These are phyloP conservation scores for Phymanthus crucifer DNA, from an alignment of 92 coral and sea anemone species.

Conservation along the genomic window DNA sequence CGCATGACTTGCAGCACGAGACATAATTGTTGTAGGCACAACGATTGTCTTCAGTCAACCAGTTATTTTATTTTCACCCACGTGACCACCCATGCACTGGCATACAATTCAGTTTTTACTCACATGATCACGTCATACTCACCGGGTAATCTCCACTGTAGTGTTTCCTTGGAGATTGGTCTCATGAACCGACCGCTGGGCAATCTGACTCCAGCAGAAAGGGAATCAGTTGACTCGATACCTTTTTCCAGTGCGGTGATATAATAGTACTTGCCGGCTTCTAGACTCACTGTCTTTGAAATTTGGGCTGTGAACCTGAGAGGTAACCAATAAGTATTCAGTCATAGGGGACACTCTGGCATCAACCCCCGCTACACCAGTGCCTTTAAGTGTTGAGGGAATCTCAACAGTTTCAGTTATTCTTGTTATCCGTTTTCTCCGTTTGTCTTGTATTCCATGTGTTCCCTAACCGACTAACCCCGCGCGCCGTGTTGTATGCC, in stretches of 20 bases:
- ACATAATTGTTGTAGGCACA: no score
- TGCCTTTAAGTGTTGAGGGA: no score
- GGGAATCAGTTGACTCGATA: conserved; percentile 85
- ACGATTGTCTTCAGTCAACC: no score
- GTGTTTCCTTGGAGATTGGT: conserved; percentile 90
- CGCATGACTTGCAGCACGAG: no score
- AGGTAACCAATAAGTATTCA: not conserved
- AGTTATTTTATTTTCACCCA: not conserved
- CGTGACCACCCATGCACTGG: not conserved
- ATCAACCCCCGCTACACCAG: not conserved
- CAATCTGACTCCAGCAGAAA: conserved; percentile 92
- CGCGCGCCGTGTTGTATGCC: no score
- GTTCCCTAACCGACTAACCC: no score
- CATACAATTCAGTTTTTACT: not conserved
- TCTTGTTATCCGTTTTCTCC: no score
- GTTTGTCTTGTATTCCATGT: no score
- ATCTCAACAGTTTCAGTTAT: no score
- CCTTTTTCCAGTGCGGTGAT: conserved; percentile 95
- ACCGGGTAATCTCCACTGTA: conserved; percentile 99
- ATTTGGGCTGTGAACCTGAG: conserved; percentile 88
- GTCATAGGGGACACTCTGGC: not conserved
- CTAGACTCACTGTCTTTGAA: conserved; percentile 70
- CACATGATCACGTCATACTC: not conserved
- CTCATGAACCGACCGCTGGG: conserved; percentile 99
- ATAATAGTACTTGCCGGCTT: conserved; percentile 97